Evolutionary conservation across 2,113 vertebrate genomes (phyloP), one percentile per base, ranked within the genome.

Genomic region (Loxodonta africana): DNA sequence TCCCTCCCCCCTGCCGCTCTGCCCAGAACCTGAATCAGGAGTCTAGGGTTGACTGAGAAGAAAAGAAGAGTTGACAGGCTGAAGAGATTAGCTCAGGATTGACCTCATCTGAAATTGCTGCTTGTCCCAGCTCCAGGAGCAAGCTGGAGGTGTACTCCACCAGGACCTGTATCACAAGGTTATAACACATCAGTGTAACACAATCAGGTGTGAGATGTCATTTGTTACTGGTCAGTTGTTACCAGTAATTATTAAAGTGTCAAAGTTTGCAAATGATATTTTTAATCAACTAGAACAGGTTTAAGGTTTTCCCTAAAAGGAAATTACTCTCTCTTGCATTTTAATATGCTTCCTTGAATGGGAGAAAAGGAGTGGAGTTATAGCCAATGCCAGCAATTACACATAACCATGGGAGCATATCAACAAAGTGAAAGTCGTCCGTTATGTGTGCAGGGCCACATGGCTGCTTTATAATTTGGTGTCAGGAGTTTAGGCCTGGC

Each of bases 401-500:
- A 48, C 57, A 15, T 9, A 44, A n/a, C 62, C 7, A 1, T 51
- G 76, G 67, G 44, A 5, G 5, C 0, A 0, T 33, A 30, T 83
- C 62, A 57, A n/a, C 23, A 30, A 53, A 28, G 23, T 2, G 10
- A 63, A 41, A 30, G 48, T 6, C 30, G 46, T 6, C 51, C 81
- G 48, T 30, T 10, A 0, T 6, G 25, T 17, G 23, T 10, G 41
- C 7, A n/a, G 17, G 10, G 21, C 12, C 71, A 6, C 51, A 8
- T 37, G 41, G 7, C n/a, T 46, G 12, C 80, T 44, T n/a, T 57
- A 33, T 44, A 46, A 5, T 14, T 53, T 15, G 46, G 9, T 53
- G 78, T 87, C 73, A 53, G 44, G 12, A 65, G 15, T n/a, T n/a
- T 65, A 23, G 8, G 28, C 60, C 73, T 69, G 20, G 57, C 60